These are phyloP conservation scores for Sterna hirundo DNA, from an alignment of 2,113 vertebrate species.

Conservation along the genomic window DNA sequence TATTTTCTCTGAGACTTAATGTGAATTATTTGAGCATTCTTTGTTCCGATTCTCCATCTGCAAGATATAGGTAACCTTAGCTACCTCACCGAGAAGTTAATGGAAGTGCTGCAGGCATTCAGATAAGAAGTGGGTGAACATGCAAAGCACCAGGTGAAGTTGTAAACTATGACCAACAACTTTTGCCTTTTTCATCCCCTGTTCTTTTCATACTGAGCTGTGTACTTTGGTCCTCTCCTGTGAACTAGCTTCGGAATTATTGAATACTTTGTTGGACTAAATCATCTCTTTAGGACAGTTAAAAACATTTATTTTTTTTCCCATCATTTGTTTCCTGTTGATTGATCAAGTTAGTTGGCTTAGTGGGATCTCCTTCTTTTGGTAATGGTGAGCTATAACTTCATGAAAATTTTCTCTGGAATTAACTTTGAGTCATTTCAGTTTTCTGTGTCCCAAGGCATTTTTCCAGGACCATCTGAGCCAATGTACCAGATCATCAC, in stretches of 20 bases:
- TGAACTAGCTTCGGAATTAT: background rate
- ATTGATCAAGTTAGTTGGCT: background rate
- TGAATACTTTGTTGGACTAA: background rate
- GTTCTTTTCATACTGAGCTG: background rate
- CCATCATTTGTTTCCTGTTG: background rate
- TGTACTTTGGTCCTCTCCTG: background rate
- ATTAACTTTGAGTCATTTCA: background rate
- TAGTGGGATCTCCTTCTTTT: background rate
- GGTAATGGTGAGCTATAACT: background rate
- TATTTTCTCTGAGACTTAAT: background rate
- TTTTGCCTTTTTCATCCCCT: background rate
- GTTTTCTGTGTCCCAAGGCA: background rate
- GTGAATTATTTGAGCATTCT: background rate
- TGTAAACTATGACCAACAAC: background rate
- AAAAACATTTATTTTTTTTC: background rate
- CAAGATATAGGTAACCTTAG: background rate
- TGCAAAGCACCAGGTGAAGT: background rate
- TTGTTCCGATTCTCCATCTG: background rate
- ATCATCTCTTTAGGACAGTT: background rate
- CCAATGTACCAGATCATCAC: background rate
- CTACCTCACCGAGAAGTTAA: background rate
- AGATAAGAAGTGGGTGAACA: background rate
- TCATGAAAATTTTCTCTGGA: background rate
- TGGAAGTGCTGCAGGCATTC: background rate
- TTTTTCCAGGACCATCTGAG: background rate